Evolutionary conservation across 2,888 invertebrate genomes (phyloP), one percentile per base, ranked within the genome.

Genomic region (Thelaira solivaga): DNA sequence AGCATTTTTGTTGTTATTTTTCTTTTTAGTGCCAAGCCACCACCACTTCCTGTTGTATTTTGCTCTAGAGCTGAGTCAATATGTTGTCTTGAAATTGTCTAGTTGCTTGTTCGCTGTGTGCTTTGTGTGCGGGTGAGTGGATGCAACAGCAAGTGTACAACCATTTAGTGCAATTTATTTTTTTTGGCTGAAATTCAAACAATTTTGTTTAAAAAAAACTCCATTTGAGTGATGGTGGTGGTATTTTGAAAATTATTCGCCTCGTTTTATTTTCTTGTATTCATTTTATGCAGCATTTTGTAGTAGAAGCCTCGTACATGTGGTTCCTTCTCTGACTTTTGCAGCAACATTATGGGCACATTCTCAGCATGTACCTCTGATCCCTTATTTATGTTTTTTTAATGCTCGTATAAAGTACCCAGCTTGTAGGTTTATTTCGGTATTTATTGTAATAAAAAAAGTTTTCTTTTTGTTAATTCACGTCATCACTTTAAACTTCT

Each of bases 131-230:
- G 45, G 67, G 36, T 77, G 61, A 26, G 16, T 64, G 29, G 20
- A 13, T 20, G 16, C 36, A 5, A 13, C 6, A 39, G 24, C 2
- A 59, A 72, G 26, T 11, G n/a, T 62, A 36, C 57, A 68, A 45
- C 34, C 68, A 78, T 78, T 78, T 61, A 69, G 74, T 69, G 69
- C 45, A 69, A 78, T 78, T 78, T 78, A 61, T 31, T 53, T 62
- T n/a, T n/a, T 77, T 74, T 78, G 78, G 74, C 69, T 47, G 53
- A 22, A 31, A 22, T 74, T 74, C 78, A 78, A 51, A 31, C 10
- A 34, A 49, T 31, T 47, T 55, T 20, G 13, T 5, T n/a, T n/a
- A n/a, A n/a, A n/a, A 45, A 45, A 53, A 69, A 41, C 47, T 41
- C 5, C 43, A 10, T 18, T 57, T 10, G 22, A 18, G n/a, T n/a